Evolutionary conservation across 2,888 invertebrate species (phyloP), one percentile per base, ranked within the genome.

Genomic region (Serrognathus titanus): DNA sequence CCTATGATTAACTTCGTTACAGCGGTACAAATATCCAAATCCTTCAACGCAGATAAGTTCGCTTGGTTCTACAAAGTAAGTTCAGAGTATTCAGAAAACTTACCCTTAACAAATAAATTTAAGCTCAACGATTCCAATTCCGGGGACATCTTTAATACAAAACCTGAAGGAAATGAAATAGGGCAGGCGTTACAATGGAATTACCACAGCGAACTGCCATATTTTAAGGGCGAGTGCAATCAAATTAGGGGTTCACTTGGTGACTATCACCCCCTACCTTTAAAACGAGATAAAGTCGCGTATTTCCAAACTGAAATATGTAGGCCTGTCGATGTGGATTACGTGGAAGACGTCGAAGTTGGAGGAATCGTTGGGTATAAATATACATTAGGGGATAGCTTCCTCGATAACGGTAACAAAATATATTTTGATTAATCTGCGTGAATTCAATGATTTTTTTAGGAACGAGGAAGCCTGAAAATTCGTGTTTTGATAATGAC

Each of bases 291-390:
- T 36, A 71, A 74, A 10, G 78, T 89, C 16, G 76, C 77, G 43
- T 77, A 92, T 65, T 92, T 87, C 75, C 82, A 87, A 56, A 81
- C 89, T 1, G 91, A 92, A 70, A 78, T 93, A 63, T 92, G 92
- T 75, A 84, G 90, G 59, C 84, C 81, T 1, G 81, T 88, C 2
- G 79, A 79, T 24, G 73, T 89, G 70, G 83, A 85, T 64, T 89
- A 83, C 69, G 80, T 80, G 13, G 78, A 80, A 61, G 85, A 84
- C 11, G 83, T 85, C 0, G 69, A 72, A 1, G 70, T 85, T 20
- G 80, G 82, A 37, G 88, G 86, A 0, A 79, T 91, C 1, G 72
- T 75, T 0, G 88, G 85, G 40, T 85, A 86, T 69, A 86, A 86
- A 68, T 92, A 82, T 70, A 80, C 82, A 6, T 80, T 87, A 8